These are phyloP conservation scores for Proteles cristata DNA, from an alignment of 2,113 vertebrate genomes.

Conservation along the genomic window DNA sequence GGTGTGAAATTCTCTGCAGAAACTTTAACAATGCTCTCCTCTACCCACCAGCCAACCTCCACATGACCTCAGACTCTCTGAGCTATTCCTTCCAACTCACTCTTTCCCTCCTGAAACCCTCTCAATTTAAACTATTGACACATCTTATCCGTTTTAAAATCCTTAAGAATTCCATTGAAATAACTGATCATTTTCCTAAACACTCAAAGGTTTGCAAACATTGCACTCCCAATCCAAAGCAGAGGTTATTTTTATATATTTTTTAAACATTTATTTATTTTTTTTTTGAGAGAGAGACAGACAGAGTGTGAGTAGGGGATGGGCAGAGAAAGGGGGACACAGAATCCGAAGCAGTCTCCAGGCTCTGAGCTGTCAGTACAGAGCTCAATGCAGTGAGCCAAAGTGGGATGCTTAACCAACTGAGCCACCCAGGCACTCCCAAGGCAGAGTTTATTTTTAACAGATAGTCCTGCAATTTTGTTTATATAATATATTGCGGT, in stretches of 20 bases:
- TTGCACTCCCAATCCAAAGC: background rate
- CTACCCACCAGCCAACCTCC: too few species aligned
- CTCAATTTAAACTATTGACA: background rate
- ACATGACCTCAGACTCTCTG: background rate
- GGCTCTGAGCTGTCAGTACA: too few species aligned
- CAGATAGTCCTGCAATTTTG: background rate
- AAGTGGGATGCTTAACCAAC: too few species aligned
- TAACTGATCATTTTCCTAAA: background rate
- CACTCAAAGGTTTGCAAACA: background rate
- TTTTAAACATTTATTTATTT: too few species aligned
- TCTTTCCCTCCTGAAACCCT: background rate
- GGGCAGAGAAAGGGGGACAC: too few species aligned
- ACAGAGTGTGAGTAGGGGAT: too few species aligned
- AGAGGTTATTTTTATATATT: background rate
- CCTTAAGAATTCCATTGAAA: background rate
- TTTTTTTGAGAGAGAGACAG: too few species aligned
- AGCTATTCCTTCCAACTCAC: background rate
- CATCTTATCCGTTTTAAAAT: background rate
- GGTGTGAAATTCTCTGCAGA: background rate
- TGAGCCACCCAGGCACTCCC: background rate
- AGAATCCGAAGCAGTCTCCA: too few species aligned
- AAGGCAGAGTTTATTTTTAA: background rate
- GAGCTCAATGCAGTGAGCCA: too few species aligned
- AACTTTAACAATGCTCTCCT: background rate
- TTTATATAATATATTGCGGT: background rate